Percentiles rank a stretch among this genome's conserved stretches.
Conservation (phyloP, 2,888 invertebrate species). For the Tetropium fuscum region DNA sequence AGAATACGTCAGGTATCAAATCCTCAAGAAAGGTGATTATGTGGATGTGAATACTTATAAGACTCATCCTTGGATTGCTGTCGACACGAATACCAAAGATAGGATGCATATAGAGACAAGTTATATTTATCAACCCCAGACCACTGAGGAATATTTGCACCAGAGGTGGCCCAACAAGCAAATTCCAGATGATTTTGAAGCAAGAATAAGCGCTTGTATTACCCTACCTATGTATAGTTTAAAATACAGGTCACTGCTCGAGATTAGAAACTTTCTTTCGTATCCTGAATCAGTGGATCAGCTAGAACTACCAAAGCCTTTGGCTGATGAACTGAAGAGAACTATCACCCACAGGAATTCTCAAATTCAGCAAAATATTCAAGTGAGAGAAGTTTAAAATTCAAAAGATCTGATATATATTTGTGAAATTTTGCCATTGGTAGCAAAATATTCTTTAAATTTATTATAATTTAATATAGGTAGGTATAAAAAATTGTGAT, state of each 20-base stretch:
- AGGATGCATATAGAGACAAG: slow-evolving; percentile 71
- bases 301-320: slow-evolving; percentile 65
- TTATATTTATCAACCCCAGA: slow-evolving; percentile 65
- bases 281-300: slow-evolving; percentile 58
- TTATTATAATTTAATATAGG: too few relatives aligned
- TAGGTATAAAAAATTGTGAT: too few relatives aligned
- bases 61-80: slow-evolving; percentile 88
- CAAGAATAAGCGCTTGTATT: slow-evolving; percentile 67
- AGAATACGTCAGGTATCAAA: slow-evolving; percentile 70
- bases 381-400: too few relatives aligned
- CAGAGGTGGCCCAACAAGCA: slow-evolving; percentile 41
- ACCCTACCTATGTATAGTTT: slow-evolving; percentile 69
- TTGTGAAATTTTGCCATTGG: too few relatives aligned
- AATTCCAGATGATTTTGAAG: slow-evolving; percentile 45
- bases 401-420: too few relatives aligned
- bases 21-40: slow-evolving; percentile 68
- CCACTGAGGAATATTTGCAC: slow-evolving; percentile 56
- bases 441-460: too few relatives aligned
- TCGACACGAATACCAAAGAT: slow-evolving; percentile 77
- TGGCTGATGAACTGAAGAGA: slow-evolving; percentile 63
- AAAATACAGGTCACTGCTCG: slow-evolving; percentile 65
- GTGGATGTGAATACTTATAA: slow-evolving; percentile 81
- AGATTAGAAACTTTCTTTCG: slow-evolving; percentile 63
- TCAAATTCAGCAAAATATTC: slow-evolving; percentile 5
- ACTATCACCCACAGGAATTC: slow-evolving; percentile 43